These are phyloP conservation scores for Isurus oxyrinchus DNA, from an alignment of 2,113 vertebrate genomes.

Conservation along the genomic window DNA sequence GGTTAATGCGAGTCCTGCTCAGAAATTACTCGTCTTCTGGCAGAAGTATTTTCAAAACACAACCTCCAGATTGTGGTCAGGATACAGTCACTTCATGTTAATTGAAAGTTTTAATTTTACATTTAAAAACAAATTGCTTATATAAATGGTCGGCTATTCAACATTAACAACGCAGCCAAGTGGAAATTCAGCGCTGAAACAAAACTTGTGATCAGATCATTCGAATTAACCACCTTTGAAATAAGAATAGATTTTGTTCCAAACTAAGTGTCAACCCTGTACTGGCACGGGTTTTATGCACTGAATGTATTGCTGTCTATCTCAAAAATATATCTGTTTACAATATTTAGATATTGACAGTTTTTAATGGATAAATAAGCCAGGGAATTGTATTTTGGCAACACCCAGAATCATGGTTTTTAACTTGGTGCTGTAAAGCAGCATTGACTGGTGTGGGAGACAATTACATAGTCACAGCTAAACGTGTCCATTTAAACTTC, in stretches of 20 bases:
- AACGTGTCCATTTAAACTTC: not conserved
- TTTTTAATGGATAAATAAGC: not conserved
- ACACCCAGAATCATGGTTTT: not conserved
- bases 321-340: not conserved
- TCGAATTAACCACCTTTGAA: not conserved
- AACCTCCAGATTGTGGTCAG: not conserved
- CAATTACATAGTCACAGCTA: too few species aligned
- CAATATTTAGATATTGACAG: not conserved
- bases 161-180: not conserved
- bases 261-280: not conserved
- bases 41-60: not conserved
- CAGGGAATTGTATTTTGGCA: not conserved
- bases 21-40: not conserved
- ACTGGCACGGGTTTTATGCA: not conserved
- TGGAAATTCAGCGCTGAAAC: not conserved
- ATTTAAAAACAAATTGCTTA: not conserved
- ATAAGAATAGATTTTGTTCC: not conserved
- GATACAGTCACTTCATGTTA: not conserved
- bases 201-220: not conserved
- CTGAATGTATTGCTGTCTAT: not conserved
- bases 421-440: not conserved
- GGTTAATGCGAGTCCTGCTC: not conserved
- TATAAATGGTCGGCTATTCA: not conserved
- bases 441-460: not conserved
- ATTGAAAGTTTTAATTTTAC: not conserved